Conservation (phyloP, 2,797 vertebrate genomes). For the Perodicticus potto region DNA sequence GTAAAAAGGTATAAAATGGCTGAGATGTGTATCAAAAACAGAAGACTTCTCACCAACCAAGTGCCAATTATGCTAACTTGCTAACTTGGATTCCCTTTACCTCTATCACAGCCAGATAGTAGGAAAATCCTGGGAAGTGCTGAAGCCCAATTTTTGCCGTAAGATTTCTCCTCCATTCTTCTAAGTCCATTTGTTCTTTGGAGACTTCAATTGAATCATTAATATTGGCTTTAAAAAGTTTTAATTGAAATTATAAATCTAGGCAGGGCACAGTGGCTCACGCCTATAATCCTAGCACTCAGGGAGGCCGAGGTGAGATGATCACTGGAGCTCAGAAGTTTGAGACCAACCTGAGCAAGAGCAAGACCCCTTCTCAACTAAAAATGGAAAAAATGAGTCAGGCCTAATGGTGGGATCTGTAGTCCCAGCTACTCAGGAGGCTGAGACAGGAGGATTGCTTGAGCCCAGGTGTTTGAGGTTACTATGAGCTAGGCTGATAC, state of each 20-base stretch:
- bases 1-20: neutral
- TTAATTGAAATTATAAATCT: neutral
- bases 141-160: neutral
- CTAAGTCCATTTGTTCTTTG: neutral
- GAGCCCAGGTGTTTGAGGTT: no score
- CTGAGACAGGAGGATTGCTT: no score
- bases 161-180: neutral
- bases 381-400: no score
- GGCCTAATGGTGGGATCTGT: no score
- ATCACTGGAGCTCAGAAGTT: no score
- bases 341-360: no score
- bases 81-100: neutral
- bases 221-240: conserved; percentile 13
- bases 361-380: no score
- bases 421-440: no score
- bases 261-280: no score
- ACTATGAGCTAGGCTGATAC: no score
- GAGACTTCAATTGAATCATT: neutral
- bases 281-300: no score
- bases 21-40: neutral
- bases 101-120: neutral
- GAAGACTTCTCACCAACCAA: neutral
- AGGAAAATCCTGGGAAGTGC: neutral
- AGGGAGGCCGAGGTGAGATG: no score
- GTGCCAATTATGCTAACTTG: neutral